Evolutionary conservation across 2,797 vertebrate species (phyloP).

Genomic region (Sphenodon punctatus): DNA sequence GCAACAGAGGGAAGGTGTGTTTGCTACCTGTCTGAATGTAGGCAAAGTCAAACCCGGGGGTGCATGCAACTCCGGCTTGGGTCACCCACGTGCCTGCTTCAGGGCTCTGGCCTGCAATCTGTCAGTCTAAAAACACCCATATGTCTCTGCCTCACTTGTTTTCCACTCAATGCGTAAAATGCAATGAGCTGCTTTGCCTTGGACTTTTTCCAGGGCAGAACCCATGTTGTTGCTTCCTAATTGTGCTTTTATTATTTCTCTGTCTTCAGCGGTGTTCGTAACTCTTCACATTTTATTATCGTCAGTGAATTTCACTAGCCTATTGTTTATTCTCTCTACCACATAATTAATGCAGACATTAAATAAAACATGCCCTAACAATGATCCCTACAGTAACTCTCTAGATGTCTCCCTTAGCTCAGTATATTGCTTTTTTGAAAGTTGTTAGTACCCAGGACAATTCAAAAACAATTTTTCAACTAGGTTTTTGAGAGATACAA

Average conservation of each 20-base stretch:
- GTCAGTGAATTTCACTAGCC: not conserved
- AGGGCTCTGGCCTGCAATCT: no score
- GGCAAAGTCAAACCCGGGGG: no score
- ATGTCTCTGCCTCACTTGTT: no score
- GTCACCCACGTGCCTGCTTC: no score
- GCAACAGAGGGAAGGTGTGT: no score
- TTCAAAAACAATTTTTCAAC: not conserved
- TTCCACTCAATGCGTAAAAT: no score
- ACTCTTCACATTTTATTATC: not conserved
- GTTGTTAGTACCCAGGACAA: not conserved
- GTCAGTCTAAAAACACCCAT: no score
- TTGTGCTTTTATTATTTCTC: not conserved
- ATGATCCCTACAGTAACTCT: accelerated
- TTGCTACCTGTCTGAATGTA: no score
- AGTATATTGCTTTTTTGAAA: not conserved
- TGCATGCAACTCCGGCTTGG: no score
- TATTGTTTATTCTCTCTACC: not conserved
- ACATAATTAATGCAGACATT: not conserved
- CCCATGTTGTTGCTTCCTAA: not conserved
- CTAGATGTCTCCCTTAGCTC: not conserved
- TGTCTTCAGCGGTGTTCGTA: not conserved
- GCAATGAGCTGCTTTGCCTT: no score
- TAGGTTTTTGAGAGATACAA: not conserved
- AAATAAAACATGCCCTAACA: not conserved
- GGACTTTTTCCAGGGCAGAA: not conserved